phyloP scores from a whole-genome alignment of 2,888 invertebrate species.

The Shargacucullia verbasci region DNA sequence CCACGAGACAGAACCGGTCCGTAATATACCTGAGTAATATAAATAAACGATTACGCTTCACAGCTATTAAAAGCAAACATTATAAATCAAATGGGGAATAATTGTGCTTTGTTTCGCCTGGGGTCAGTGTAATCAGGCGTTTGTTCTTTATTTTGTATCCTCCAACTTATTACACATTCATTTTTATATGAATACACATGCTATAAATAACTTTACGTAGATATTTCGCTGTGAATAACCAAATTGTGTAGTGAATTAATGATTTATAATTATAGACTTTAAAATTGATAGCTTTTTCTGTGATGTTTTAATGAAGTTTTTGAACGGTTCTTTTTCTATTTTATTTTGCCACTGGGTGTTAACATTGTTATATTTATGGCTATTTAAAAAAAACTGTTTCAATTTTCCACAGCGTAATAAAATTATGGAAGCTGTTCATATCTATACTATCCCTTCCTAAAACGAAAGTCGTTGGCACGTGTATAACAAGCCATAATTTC shows the following conservation, averaged over 20 bases:
- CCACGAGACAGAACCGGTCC: slow-evolving; percentile 44
- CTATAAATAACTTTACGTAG: slow-evolving; percentile 54
- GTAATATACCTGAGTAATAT: slow-evolving; percentile 65
- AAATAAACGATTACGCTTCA: slow-evolving; percentile 76
- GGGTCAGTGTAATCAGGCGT: slow-evolving; percentile 83
- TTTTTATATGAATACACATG: slow-evolving; percentile 52
- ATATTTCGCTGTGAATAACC: slow-evolving; percentile 54
- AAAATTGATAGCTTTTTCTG: slow-evolving; percentile 52
- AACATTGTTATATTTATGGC: slow-evolving; percentile 34
- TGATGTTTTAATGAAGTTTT: slow-evolving; percentile 55
- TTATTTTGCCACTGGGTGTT: slow-evolving; percentile 42
- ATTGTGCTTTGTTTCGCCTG: slow-evolving; percentile 84
- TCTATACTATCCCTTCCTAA: background rate
- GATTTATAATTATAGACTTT: slow-evolving; percentile 53
- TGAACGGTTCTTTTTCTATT: slow-evolving; percentile 34
- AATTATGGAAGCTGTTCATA: background rate
- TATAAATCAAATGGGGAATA: slow-evolving; percentile 82
- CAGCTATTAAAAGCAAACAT: slow-evolving; percentile 80
- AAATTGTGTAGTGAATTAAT: slow-evolving; percentile 55
- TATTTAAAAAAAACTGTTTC: slow-evolving; percentile 18
- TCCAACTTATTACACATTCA: slow-evolving; percentile 63
- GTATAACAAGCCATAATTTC: slow-evolving; percentile 35
- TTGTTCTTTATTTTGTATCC: slow-evolving; percentile 73
- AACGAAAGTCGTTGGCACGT: slow-evolving; percentile 7
- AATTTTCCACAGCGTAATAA: background rate